Percentiles rank a stretch among this genome's conserved stretches.
Evolutionary conservation across 2,113 vertebrate species (phyloP).

Genomic region (Syrrhaptes paradoxus): DNA sequence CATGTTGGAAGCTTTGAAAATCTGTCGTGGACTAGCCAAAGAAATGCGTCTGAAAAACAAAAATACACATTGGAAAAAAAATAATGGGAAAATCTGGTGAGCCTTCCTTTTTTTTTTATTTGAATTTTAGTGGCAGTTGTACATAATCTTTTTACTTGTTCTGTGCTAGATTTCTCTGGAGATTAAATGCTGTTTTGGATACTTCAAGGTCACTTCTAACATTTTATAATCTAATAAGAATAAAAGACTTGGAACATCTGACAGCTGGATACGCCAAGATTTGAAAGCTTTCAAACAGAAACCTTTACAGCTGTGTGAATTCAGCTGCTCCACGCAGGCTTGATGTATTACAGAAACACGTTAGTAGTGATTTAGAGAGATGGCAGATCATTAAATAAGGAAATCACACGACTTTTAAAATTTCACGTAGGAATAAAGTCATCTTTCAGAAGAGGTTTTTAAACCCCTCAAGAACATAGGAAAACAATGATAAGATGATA

Average conservation of each 20-base stretch:
- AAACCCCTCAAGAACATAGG: slow-evolving; percentile 8
- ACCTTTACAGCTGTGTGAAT: slow-evolving; percentile 43
- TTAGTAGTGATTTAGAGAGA: slow-evolving; percentile 73
- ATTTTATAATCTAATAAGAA: slow-evolving; percentile 13
- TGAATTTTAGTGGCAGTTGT: not conserved
- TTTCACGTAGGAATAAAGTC: slow-evolving; percentile 6
- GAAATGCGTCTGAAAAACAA: slow-evolving; percentile 86
- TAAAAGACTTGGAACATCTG: slow-evolving; percentile 29
- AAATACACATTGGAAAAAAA: not conserved
- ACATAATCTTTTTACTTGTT: not conserved
- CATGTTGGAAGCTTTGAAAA: slow-evolving; percentile 97
- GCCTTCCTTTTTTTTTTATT: not conserved
- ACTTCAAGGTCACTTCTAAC: not conserved
- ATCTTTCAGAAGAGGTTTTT: not conserved
- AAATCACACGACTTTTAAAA: not conserved
- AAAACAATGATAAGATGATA: slow-evolving; percentile 28
- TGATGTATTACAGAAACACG: slow-evolving; percentile 11
- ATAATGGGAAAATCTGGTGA: not conserved
- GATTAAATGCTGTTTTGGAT: not conserved
- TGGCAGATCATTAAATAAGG: slow-evolving; percentile 8
- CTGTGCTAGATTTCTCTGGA: not conserved
- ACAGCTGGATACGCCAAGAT: slow-evolving; percentile 21
- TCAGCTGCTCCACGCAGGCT: not conserved
- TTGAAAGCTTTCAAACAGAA: slow-evolving; percentile 33
- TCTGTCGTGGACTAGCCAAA: slow-evolving; percentile 91